These are phyloP conservation scores for Apeira syringaria DNA, from an alignment of 2,888 invertebrate genomes.

Conservation along the genomic window DNA sequence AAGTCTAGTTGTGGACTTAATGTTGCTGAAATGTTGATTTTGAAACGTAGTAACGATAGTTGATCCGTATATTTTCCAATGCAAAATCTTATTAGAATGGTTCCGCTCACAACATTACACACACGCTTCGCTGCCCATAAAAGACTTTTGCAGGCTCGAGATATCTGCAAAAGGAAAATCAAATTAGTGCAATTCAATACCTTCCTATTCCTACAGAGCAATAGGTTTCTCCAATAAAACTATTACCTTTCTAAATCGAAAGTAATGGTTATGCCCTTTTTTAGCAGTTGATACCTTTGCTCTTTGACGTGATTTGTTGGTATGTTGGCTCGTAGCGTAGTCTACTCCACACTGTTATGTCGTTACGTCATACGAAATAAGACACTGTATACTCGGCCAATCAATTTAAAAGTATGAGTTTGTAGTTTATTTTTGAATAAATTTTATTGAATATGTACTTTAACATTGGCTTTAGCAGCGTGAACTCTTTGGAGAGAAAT, in stretches of 20 bases:
- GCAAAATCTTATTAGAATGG: slow-evolving; percentile 20
- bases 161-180: slow-evolving; percentile 69
- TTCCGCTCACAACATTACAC: slow-evolving; percentile 44
- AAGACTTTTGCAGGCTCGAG: slow-evolving; percentile 44
- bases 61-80: slow-evolving; percentile 29
- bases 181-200: slow-evolving; percentile 68
- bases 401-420: no score
- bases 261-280: slow-evolving; percentile 71
- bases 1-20: no score
- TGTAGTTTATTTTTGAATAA: no score
- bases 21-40: no score
- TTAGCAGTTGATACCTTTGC: slow-evolving; percentile 62
- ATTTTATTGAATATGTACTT: no score
- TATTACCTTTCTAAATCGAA: slow-evolving; percentile 34
- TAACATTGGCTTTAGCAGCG: no score
- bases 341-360: no score
- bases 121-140: slow-evolving; percentile 52
- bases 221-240: slow-evolving; percentile 59
- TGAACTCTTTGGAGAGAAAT: no score
- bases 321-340: slow-evolving; percentile 35
- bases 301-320: slow-evolving; percentile 56
- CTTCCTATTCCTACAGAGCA: slow-evolving; percentile 61
- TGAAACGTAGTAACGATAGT: no score
- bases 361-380: no score
- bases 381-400: no score